Evolutionary conservation across 2,113 vertebrate species (phyloP), one percentile per base, ranked within the genome.

Genomic region (Cinclus cinclus): DNA sequence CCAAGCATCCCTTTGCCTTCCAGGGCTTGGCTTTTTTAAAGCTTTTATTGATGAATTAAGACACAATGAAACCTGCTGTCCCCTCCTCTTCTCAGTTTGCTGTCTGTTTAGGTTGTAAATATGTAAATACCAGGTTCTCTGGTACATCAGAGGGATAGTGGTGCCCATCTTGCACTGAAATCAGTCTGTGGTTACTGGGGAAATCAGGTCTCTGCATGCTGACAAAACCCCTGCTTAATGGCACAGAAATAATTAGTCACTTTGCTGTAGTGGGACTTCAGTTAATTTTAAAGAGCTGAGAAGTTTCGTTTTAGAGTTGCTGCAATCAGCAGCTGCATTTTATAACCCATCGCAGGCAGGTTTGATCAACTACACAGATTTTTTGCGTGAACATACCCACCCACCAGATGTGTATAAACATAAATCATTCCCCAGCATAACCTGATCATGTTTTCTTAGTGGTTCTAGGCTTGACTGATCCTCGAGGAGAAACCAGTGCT

Each of bases 301-400:
- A 91, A 92, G 39, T 68, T 84, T 50, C 0, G 0, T 83, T 89
- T 70, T 60, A 64, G 76, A 60, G 56, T 63, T 94, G 56, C 89
- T 84, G 52, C 70, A n/a, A 31, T 78, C 77, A 78, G 52, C 44
- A 15, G 44, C 17, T 87, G 23, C 20, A 2, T 84, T 94, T 89
- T 92, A 81, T 69, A 63, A 49, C 37, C 80, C 44, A 33, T 84
- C 39, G 35, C 13, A 15, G 60, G 28, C 39, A n/a, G 5, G 1
- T 80, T 59, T 90, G 88, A 86, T 84, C 79, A 95, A 75, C 82
- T 50, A 93, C 80, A n/a, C 24, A 42, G 78, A 41, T 52, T 76
- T 87, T 82, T 79, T 73, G 62, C 50, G 46, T 11, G 16, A 79
- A 63, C 31, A 21, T 49, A 44, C 35, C n/a, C n/a, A 30, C 85